These are phyloP conservation scores for Gari tellinella DNA, from an alignment of 2,888 invertebrate genomes.

Conservation along the genomic window DNA sequence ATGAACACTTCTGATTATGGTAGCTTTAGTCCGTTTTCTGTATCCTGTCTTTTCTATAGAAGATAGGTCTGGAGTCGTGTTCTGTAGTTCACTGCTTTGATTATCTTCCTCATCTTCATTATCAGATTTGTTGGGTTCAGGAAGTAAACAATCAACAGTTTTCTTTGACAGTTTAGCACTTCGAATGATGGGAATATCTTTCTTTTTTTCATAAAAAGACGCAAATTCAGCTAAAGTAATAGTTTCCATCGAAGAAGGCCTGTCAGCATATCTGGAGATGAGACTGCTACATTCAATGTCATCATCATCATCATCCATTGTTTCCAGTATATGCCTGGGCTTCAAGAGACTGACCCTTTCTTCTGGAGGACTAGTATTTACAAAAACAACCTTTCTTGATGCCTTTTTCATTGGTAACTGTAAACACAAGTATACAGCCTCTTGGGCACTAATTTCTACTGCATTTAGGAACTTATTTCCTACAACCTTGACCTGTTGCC, in stretches of 20 bases:
- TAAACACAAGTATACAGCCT: conserved; percentile 66
- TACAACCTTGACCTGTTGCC: conserved; percentile 54
- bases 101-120: conserved; percentile 34
- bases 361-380: conserved; percentile 66
- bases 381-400: conserved; percentile 55
- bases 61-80: not conserved
- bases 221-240: conserved; percentile 54
- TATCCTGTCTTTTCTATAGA: too few relatives aligned
- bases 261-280: conserved; percentile 45
- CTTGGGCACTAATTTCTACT: conserved; percentile 72
- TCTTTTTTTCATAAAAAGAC: conserved; percentile 24
- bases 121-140: conserved; percentile 22
- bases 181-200: not conserved
- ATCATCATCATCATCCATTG: conserved; percentile 50
- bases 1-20: conserved; percentile 45
- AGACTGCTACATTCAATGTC: conserved; percentile 49
- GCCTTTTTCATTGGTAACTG: conserved; percentile 61
- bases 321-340: conserved; percentile 51
- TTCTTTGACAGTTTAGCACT: not conserved
- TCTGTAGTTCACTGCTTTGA: not conserved
- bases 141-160: conserved; percentile 19
- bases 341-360: conserved; percentile 71
- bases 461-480: conserved; percentile 69
- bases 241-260: conserved; percentile 38
- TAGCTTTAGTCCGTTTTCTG: not conserved